Base-by-base conservation (phyloP, 2,797 vertebrate species). In the Rachycentron canadum region DNA sequence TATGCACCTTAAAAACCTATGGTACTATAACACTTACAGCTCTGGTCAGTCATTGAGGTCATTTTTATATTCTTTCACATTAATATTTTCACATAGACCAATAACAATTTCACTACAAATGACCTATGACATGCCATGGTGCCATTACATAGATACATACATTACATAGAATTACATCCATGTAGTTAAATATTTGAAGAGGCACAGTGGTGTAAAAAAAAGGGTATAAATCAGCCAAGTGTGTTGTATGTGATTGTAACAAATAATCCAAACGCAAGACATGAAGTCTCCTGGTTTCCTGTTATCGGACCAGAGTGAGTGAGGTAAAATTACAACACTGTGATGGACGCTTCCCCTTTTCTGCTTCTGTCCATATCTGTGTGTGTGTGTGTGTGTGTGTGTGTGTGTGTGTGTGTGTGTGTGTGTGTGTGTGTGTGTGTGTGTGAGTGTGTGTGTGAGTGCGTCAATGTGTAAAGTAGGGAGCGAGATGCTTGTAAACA, bases 401-500 rank as follows among this genome's bases (percentile, higher is more conserved):
- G 41, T 40, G 11, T 66, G 49, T 53, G 49, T 41, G 34, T 67
- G 36, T 26, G 23, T 41, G 14, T 41, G 30, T 26, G 30, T 19
- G 53, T 52, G 56, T 41, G 25, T 47, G 1, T 36, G 16, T 23
- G 30, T 36, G 47, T 36, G 43, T 32, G 56, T 38, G 41, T 40
- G 11, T 66, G 49, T 53, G 49, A 30, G 34, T 67, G 36, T 26
- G 23, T 41, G 14, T 26, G 26, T 30, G 26, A 26, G 34, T 47
- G 43, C 25, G 9, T 21, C 2, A 14, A 23, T 34, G 60, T 70
- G 36, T 45, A 64, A 60, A 80, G 26, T 40, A 62, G 49, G 63
- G 55, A 69, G 25, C 4, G 59, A 5, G 19, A 14, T 38, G 41
- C 63, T 76, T 69, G 57, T 78, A 75, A 83, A 78, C 65, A 76